phyloP scores from a whole-genome alignment of 2,888 invertebrate genomes.

The Hoplodrina ambigua region DNA sequence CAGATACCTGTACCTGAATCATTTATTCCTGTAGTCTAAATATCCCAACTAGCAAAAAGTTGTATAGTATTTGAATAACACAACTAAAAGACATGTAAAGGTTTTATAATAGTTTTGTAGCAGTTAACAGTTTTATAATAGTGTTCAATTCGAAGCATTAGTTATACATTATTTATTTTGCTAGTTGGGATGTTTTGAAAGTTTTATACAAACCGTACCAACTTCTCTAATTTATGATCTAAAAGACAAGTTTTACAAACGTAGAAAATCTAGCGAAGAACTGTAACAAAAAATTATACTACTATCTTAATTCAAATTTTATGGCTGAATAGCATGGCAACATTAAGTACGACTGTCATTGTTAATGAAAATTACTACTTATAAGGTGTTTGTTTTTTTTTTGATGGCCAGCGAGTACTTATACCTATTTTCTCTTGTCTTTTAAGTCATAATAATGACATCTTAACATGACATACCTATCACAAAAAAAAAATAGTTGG shows the following conservation, averaged over 20 bases:
- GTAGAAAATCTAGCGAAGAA: neutral
- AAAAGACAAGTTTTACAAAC: neutral
- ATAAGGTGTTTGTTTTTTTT: neutral
- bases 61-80: no score
- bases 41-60: no score
- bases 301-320: slow-evolving; percentile 13
- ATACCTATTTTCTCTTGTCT: neutral
- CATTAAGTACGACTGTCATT: neutral
- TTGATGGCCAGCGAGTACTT: neutral
- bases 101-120: no score
- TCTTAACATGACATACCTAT: neutral
- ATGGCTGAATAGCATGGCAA: slow-evolving; percentile 9
- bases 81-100: no score
- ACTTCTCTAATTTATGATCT: neutral
- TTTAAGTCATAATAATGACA: neutral
- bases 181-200: no score
- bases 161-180: no score
- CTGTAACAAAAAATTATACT: slow-evolving; percentile 6
- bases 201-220: slow-evolving; percentile 8
- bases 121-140: no score
- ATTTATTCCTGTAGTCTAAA: neutral
- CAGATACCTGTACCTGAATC: no score
- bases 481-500: slow-evolving; percentile 10
- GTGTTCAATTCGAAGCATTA: no score
- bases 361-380: slow-evolving; percentile 1